Percentiles rank a stretch among this genome's conserved stretches.
phyloP scores from a whole-genome alignment of 2,888 invertebrate genomes.

The Tribolium freemani region DNA sequence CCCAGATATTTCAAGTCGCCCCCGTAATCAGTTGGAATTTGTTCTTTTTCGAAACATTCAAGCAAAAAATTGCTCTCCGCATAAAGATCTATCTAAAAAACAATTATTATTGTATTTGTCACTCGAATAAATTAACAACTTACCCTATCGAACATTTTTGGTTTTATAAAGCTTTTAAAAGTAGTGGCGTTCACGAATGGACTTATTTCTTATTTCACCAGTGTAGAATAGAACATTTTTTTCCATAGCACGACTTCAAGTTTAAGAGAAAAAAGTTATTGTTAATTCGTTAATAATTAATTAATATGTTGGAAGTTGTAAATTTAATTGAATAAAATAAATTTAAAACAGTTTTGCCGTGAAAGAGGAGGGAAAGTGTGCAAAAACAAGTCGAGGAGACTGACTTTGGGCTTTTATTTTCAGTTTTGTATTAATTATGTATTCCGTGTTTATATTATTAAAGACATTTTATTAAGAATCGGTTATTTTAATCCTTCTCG shows the following conservation, averaged over 20 bases:
- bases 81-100: slow-evolving; percentile 2
- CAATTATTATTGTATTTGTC: background rate
- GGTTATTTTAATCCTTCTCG: background rate
- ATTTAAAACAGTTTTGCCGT: no score
- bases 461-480: background rate
- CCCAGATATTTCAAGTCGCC: background rate
- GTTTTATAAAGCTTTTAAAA: background rate
- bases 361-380: slow-evolving; percentile 38
- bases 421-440: slow-evolving; percentile 14
- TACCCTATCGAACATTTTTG: slow-evolving; percentile 2
- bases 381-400: slow-evolving; percentile 25
- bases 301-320: no score
- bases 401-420: slow-evolving; percentile 31
- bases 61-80: background rate
- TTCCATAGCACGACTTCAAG: no score
- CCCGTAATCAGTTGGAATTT: slow-evolving; percentile 8
- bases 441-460: slow-evolving; percentile 31
- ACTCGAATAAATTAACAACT: background rate
- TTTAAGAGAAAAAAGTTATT: no score
- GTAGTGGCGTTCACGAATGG: slow-evolving; percentile 2
- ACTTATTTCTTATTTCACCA: no score
- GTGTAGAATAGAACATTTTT: no score
- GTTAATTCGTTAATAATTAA: no score
- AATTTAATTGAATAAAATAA: no score
- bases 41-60: background rate